These are phyloP conservation scores for Onychomys arenicola DNA, from an alignment of 2,797 vertebrate species.

Conservation along the genomic window DNA sequence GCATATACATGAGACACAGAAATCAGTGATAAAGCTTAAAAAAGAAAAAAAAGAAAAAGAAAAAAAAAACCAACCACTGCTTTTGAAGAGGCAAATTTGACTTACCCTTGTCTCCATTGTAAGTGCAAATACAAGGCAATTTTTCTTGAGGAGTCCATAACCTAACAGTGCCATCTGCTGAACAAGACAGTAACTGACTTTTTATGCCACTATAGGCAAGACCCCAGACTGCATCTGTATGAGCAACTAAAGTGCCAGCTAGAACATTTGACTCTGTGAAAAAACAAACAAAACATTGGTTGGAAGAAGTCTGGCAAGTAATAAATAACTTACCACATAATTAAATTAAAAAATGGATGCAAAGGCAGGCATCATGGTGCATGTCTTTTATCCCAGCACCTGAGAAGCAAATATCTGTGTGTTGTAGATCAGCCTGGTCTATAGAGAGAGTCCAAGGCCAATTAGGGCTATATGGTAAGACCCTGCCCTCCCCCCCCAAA, in stretches of 20 bases:
- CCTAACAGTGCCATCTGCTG: constrained; percentile 97
- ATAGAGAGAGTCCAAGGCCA: background rate
- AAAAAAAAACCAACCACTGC: background rate
- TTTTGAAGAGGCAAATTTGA: constrained; percentile 32
- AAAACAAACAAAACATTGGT: constrained; percentile 58
- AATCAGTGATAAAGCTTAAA: background rate
- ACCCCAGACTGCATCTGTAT: constrained; percentile 97
- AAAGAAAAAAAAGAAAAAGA: background rate
- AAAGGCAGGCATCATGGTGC: no score
- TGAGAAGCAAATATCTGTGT: background rate
- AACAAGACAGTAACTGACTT: constrained; percentile 97
- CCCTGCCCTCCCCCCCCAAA: background rate
- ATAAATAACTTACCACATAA: constrained; percentile 34
- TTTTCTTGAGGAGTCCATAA: constrained; percentile 97
- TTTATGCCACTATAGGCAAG: constrained; percentile 97
- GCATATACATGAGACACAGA: background rate
- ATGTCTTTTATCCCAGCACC: background rate
- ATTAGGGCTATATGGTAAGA: background rate
- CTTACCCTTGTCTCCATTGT: constrained; percentile 93
- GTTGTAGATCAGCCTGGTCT: background rate
- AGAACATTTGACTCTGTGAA: constrained; percentile 95
- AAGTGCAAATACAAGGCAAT: constrained; percentile 95
- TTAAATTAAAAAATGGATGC: background rate
- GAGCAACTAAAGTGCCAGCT: constrained; percentile 94
- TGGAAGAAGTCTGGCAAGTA: constrained; percentile 24